These are phyloP conservation scores for Oryzaephilus surinamensis DNA, from an alignment of 1,140 invertebrate genomes.

Conservation along the genomic window DNA sequence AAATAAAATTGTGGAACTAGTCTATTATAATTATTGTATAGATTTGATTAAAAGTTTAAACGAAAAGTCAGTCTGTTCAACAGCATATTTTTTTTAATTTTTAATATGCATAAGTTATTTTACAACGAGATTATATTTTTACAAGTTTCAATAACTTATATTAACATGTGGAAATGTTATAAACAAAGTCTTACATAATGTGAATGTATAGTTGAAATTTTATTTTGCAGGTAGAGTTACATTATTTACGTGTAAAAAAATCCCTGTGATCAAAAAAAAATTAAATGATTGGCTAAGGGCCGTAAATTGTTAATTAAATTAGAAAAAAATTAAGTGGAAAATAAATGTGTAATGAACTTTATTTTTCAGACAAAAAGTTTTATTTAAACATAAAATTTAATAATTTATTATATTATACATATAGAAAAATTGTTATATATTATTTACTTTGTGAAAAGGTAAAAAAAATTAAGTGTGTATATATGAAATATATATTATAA, in stretches of 20 bases:
- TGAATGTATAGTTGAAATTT: no score
- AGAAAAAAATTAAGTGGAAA: not conserved
- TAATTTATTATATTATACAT: not conserved
- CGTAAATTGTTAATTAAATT: constrained; percentile 19
- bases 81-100: no score
- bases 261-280: constrained; percentile 26
- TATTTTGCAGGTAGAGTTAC: no score
- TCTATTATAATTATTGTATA: not conserved
- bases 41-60: not conserved
- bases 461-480: constrained; percentile 4
- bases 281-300: constrained; percentile 17
- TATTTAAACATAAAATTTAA: not conserved
- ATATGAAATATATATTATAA: constrained; percentile 7
- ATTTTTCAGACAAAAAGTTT: not conserved
- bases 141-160: not conserved
- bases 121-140: not conserved
- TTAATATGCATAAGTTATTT: not conserved
- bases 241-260: constrained; percentile 19
- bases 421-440: not conserved
- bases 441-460: no score
- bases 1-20: no score
- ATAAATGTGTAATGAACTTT: not conserved
- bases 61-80: not conserved
- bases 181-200: not conserved
- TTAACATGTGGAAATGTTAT: not conserved